Evolutionary conservation across 2,113 vertebrate genomes (phyloP).

Genomic region (Phalacrocorax pelagicus): DNA sequence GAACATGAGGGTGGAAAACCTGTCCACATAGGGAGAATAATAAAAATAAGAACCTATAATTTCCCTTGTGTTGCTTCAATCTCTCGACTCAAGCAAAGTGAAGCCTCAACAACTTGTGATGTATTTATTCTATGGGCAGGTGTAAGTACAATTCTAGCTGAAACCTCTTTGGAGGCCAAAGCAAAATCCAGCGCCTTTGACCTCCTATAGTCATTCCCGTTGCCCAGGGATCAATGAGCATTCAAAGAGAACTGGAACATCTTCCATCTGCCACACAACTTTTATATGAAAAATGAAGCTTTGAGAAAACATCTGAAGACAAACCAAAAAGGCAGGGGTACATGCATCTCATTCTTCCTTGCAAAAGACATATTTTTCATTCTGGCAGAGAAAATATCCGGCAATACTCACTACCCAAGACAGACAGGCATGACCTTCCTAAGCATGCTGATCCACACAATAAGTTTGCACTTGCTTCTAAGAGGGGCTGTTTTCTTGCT

Average conservation of each 20-base stretch:
- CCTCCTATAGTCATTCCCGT: background rate
- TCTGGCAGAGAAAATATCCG: background rate
- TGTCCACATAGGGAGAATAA: background rate
- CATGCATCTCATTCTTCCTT: background rate
- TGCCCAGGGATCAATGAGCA: accelerated
- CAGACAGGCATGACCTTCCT: background rate
- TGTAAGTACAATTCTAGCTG: background rate
- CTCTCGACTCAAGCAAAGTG: background rate
- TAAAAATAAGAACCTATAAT: background rate
- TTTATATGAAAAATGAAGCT: background rate
- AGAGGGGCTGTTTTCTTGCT: background rate
- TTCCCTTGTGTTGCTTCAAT: background rate
- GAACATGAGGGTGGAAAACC: background rate
- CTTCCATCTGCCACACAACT: background rate
- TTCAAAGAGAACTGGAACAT: background rate
- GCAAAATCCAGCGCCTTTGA: background rate
- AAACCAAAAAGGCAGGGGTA: background rate
- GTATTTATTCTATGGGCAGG: background rate
- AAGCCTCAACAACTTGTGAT: background rate
- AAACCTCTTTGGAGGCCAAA: background rate
- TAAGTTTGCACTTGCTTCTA: background rate
- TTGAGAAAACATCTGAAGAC: background rate
- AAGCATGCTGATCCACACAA: background rate
- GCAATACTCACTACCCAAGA: background rate
- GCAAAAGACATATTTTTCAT: background rate